These are phyloP conservation scores for Orthonevra nobilis DNA, from an alignment of 2,888 invertebrate genomes.

Conservation along the genomic window DNA sequence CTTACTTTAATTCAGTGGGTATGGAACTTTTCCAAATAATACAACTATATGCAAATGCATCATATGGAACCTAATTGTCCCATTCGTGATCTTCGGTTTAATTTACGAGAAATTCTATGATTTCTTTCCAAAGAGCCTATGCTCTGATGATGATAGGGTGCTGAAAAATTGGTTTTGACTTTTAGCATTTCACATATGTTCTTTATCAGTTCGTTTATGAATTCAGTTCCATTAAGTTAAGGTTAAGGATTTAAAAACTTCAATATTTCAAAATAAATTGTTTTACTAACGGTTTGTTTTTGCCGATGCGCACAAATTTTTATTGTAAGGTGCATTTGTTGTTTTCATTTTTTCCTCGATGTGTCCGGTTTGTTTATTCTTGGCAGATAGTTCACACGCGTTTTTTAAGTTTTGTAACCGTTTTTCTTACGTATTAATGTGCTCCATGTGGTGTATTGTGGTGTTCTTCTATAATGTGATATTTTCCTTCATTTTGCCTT, in stretches of 20 bases:
- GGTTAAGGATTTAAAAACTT: constrained; percentile 27
- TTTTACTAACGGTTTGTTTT: constrained; percentile 47
- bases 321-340: constrained; percentile 52
- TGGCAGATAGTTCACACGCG: constrained; percentile 10
- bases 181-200: constrained; percentile 14
- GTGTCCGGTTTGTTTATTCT: constrained; percentile 16
- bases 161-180: constrained; percentile 16
- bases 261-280: constrained; percentile 43
- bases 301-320: constrained; percentile 27
- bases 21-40: neutral
- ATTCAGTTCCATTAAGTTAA: constrained; percentile 36
- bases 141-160: constrained; percentile 37
- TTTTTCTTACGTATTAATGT: constrained; percentile 38
- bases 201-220: constrained; percentile 10
- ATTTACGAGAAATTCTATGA: constrained; percentile 33
- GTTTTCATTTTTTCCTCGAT: constrained; percentile 39
- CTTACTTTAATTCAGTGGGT: neutral
- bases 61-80: neutral
- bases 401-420: constrained; percentile 22
- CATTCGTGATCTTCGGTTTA: no score
- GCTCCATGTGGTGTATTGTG: constrained; percentile 1
- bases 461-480: neutral
- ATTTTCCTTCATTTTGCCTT: constrained; percentile 17
- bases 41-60: neutral
- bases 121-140: constrained; percentile 29